phyloP scores from a whole-genome alignment of 2,888 invertebrate species.

The Xylota segnis region DNA sequence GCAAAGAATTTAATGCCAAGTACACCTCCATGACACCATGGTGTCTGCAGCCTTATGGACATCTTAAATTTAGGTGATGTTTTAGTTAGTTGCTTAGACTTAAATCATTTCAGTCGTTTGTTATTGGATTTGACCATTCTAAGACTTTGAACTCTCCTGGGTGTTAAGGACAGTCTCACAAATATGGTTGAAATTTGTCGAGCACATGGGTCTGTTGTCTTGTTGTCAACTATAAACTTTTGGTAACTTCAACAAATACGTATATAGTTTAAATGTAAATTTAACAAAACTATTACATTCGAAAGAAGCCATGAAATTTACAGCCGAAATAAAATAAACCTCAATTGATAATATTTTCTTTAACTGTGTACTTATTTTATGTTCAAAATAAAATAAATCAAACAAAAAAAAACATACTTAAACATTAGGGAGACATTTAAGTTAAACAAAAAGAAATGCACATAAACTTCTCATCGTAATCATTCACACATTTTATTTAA shows the following conservation, averaged over 20 bases:
- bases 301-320: slow-evolving; percentile 44
- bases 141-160: no score
- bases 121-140: no score
- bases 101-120: not conserved
- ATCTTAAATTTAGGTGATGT: not conserved
- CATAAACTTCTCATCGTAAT: slow-evolving; percentile 57
- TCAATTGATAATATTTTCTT: slow-evolving; percentile 14
- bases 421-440: slow-evolving; percentile 31
- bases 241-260: no score
- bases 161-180: no score
- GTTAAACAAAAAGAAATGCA: slow-evolving; percentile 56
- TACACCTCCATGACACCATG: no score
- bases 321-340: slow-evolving; percentile 31
- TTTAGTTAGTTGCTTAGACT: not conserved
- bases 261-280: slow-evolving; percentile 1
- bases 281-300: slow-evolving; percentile 7
- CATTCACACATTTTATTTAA: slow-evolving; percentile 75
- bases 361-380: slow-evolving; percentile 2
- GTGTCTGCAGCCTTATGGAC: not conserved
- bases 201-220: not conserved
- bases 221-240: not conserved
- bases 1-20: no score
- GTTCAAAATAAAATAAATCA: slow-evolving; percentile 21
- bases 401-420: slow-evolving; percentile 31
- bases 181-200: not conserved